phyloP scores from a whole-genome alignment of 2,888 invertebrate genomes.

The Nomada ruficornis region DNA sequence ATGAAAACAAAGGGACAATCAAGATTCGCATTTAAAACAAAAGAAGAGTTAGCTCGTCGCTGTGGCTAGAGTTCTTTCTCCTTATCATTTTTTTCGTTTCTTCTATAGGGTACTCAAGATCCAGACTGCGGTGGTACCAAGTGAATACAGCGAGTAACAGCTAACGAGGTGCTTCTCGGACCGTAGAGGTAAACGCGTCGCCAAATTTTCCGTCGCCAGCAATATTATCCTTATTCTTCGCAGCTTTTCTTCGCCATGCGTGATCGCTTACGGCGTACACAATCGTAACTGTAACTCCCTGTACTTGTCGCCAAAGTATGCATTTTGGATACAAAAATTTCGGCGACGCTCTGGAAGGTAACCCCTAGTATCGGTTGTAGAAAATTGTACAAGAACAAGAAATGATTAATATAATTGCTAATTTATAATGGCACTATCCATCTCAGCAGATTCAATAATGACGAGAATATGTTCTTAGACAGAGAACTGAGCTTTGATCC shows the following conservation, averaged over 20 bases:
- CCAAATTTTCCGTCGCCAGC: slow-evolving; percentile 32
- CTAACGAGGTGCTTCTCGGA: slow-evolving; percentile 71
- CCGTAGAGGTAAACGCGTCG: slow-evolving; percentile 54
- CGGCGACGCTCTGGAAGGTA: too few species aligned
- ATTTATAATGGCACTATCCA: too few species aligned
- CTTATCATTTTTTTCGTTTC: slow-evolving; percentile 51
- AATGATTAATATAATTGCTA: too few species aligned
- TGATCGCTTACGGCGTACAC: too few species aligned
- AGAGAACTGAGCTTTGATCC: too few species aligned
- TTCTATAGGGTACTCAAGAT: slow-evolving; percentile 45
- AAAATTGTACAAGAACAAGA: too few species aligned
- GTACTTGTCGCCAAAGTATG: too few species aligned
- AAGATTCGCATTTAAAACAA: slow-evolving; percentile 68
- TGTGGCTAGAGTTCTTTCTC: slow-evolving; percentile 50
- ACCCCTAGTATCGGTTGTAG: too few species aligned
- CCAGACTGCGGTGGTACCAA: slow-evolving; percentile 58
- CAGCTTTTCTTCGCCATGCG: slow-evolving; percentile 46
- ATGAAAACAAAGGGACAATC: slow-evolving; percentile 71
- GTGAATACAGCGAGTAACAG: slow-evolving; percentile 67
- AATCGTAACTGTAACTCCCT: too few species aligned
- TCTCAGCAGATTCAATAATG: too few species aligned
- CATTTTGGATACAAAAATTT: too few species aligned
- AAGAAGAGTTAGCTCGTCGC: slow-evolving; percentile 67
- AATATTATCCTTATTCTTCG: slow-evolving; percentile 43
- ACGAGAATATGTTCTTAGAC: too few species aligned